A percentile compares a stretch with the other conserved stretches of the same genome.
Evolutionary conservation across 2,888 invertebrate genomes (phyloP).

Genomic region (Leucophora obtusa): DNA sequence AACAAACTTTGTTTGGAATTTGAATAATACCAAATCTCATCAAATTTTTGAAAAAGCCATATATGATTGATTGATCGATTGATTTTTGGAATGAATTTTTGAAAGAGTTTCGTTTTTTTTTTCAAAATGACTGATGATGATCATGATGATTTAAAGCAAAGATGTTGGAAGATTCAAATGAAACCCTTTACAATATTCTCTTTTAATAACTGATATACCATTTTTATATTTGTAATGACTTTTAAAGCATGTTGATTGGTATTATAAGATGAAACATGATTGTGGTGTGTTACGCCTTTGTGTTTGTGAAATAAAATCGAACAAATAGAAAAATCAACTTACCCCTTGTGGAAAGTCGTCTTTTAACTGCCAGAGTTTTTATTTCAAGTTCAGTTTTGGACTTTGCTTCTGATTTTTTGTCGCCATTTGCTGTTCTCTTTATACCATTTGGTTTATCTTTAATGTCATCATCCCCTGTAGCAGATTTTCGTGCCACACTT

Average conservation of each 20-base stretch:
- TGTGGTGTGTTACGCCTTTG: not conserved
- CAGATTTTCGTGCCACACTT: constrained; percentile 73
- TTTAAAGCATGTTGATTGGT: constrained; percentile 1
- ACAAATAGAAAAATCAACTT: constrained; percentile 52
- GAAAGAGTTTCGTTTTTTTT: constrained; percentile 23
- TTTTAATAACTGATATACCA: not conserved
- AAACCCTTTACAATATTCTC: constrained; percentile 3
- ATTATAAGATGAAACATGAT: constrained; percentile 12
- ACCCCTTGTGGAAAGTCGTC: constrained; percentile 74
- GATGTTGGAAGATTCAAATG: constrained; percentile 12
- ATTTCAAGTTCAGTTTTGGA: constrained; percentile 56
- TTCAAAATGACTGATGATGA: constrained; percentile 58
- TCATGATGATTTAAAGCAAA: constrained; percentile 55
- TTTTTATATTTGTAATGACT: not conserved
- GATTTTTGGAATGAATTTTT: constrained; percentile 35
- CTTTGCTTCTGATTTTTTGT: constrained; percentile 60
- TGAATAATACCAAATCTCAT: constrained; percentile 30
- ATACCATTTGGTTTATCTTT: constrained; percentile 48
- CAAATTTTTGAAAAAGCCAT: constrained; percentile 40
- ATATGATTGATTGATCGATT: constrained; percentile 47
- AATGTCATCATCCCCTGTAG: constrained; percentile 62
- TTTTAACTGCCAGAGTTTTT: constrained; percentile 66
- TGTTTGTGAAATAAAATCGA: not conserved
- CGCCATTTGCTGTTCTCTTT: constrained; percentile 54
- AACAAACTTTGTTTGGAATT: constrained; percentile 34